Evolutionary conservation across 2,113 vertebrate species (phyloP).

Genomic region (Xenopus tropicalis): DNA sequence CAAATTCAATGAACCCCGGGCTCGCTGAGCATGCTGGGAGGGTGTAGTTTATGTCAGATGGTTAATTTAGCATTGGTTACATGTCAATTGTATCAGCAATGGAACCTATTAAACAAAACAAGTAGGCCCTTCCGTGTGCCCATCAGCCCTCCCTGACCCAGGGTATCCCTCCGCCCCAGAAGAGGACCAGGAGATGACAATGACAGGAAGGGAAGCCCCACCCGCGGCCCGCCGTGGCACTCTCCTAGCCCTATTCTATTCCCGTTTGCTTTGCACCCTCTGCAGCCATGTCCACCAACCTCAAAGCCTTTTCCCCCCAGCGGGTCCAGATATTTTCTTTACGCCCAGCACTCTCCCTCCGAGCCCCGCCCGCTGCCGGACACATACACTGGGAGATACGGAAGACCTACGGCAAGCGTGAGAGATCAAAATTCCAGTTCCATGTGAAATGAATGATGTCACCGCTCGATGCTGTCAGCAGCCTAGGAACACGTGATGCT

Average conservation of each 20-base stretch:
- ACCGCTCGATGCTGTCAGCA: neutral
- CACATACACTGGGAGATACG: conserved; percentile 23
- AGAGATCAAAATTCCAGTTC: neutral
- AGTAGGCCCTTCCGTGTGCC: too few relatives aligned
- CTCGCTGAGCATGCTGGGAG: too few relatives aligned
- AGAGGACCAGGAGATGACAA: neutral
- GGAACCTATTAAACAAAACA: too few relatives aligned
- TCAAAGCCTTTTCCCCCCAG: neutral
- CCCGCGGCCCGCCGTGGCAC: neutral
- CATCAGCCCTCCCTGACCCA: neutral
- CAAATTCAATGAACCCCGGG: too few relatives aligned
- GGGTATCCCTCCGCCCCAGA: neutral
- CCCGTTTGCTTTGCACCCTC: neutral
- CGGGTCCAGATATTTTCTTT: neutral
- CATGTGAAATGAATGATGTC: conserved; percentile 9
- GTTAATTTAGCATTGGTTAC: neutral
- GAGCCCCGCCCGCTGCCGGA: conserved; percentile 33
- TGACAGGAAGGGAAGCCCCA: neutral
- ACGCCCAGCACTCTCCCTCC: conserved; percentile 14
- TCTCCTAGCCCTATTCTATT: neutral
- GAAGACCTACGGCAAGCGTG: conserved; percentile 4
- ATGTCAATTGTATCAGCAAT: too few relatives aligned
- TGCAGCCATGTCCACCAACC: neutral
- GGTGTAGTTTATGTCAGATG: neutral
- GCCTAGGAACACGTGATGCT: too few relatives aligned